A percentile compares a stretch with the other conserved stretches of the same genome.
phyloP scores from a whole-genome alignment of 2,113 vertebrate species.

The Typhlomys cinereus region DNA sequence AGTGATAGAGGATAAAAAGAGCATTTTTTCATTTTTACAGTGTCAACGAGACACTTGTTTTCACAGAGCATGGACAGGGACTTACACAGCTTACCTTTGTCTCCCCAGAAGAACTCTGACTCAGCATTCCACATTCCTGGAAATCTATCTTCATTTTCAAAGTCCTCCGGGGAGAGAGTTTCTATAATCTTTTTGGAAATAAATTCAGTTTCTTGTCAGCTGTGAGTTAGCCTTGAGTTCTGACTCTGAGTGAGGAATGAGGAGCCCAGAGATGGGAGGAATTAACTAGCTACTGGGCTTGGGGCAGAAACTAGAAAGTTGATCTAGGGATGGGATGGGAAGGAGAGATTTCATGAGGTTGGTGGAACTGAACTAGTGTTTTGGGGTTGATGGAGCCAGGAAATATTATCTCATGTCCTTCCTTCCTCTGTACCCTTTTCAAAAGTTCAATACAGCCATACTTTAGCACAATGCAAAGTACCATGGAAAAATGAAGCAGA shows the following conservation, averaged over 20 bases:
- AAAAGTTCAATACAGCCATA: neutral
- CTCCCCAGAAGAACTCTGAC: neutral
- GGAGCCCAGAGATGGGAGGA: neutral
- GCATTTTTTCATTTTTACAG: neutral
- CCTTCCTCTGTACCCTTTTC: neutral
- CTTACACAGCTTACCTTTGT: neutral
- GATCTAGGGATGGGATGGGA: neutral
- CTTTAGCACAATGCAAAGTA: neutral
- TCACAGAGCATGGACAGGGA: neutral
- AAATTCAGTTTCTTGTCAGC: conserved; percentile 42
- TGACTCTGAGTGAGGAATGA: neutral
- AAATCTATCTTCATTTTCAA: conserved; percentile 9
- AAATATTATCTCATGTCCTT: neutral
- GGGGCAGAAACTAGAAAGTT: neutral
- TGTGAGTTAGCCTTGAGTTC: neutral
- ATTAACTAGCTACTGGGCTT: neutral
- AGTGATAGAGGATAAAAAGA: conserved; percentile 16
- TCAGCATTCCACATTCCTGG: neutral
- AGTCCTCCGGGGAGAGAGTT: neutral
- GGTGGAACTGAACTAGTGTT: neutral
- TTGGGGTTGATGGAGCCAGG: neutral
- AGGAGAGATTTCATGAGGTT: neutral
- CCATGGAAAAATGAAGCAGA: neutral
- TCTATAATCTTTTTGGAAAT: conserved; percentile 24
- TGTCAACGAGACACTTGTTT: neutral